Conservation (phyloP, 2,113 vertebrate genomes). For the Hydropotes inermis region DNA sequence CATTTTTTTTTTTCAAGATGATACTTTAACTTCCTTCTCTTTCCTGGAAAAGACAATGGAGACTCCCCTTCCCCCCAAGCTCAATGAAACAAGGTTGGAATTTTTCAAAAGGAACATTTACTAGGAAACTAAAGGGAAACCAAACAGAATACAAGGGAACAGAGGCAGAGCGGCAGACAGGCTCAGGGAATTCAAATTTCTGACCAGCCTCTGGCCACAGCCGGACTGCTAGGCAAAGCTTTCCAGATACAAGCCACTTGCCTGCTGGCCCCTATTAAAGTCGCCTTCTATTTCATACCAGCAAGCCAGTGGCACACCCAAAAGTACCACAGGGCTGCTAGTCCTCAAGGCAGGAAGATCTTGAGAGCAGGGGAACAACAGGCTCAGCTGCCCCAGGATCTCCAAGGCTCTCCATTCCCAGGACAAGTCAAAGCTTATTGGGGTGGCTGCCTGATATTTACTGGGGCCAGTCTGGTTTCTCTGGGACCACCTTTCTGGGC, state of each 20-base stretch:
- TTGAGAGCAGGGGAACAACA: background rate
- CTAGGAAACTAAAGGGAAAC: constrained; percentile 73
- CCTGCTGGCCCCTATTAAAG: background rate
- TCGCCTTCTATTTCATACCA: background rate
- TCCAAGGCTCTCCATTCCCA: background rate
- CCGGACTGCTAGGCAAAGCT: constrained; percentile 30
- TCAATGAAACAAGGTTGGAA: constrained; percentile 48
- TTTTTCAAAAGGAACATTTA: constrained; percentile 74
- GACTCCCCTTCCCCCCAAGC: background rate
- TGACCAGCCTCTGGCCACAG: constrained; percentile 47
- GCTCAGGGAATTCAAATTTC: constrained; percentile 36
- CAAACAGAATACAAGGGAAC: constrained; percentile 68
- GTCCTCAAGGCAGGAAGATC: background rate
- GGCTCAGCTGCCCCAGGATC: constrained; percentile 21
- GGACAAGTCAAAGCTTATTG: background rate
- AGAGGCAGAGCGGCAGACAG: constrained; percentile 55
- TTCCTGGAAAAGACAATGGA: background rate
- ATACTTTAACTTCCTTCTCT: background rate
- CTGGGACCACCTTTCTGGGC: constrained; percentile 23
- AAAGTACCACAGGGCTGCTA: background rate
- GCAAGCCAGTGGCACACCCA: background rate
- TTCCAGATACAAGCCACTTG: constrained; percentile 22
- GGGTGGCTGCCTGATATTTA: background rate
- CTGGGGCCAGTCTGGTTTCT: background rate
- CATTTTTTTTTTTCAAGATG: background rate